Evolutionary conservation across 2,888 invertebrate genomes (phyloP).

Genomic region (Drosophila subsilvestris): DNA sequence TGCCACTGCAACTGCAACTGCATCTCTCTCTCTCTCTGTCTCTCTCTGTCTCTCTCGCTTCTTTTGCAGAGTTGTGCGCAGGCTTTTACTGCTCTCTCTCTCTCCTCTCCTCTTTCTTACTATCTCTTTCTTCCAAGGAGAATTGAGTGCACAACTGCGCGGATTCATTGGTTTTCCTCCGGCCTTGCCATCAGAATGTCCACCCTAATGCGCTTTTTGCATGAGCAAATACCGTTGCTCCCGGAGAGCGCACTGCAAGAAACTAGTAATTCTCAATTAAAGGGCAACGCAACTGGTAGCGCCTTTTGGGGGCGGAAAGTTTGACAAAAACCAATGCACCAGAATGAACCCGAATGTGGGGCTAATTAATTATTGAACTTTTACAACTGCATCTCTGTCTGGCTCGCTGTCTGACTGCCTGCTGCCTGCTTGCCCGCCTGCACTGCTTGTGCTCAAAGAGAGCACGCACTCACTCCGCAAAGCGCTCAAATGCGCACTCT

Average conservation of each 20-base stretch:
- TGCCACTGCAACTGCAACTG: constrained; percentile 43
- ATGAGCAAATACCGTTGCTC: constrained; percentile 20
- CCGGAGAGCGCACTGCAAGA: constrained; percentile 23
- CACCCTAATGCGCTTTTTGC: constrained; percentile 68
- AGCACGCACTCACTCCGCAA: constrained; percentile 20
- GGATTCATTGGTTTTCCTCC: constrained; percentile 45
- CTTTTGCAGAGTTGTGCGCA: constrained; percentile 22
- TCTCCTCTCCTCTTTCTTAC: constrained; percentile 13
- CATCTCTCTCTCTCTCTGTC: constrained; percentile 26
- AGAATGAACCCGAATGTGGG: constrained; percentile 47
- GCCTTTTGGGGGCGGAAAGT: constrained; percentile 25
- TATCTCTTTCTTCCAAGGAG: not conserved
- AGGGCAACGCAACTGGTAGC: constrained; percentile 38
- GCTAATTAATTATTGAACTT: constrained; percentile 78
- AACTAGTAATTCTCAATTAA: constrained; percentile 66
- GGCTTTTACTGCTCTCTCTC: constrained; percentile 18
- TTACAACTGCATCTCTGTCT: constrained; percentile 67
- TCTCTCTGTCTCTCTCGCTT: constrained; percentile 13
- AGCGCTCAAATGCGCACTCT: constrained; percentile 38
- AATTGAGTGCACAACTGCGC: constrained; percentile 24
- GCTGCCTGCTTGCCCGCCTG: not conserved
- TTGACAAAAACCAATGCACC: constrained; percentile 45
- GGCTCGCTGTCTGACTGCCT: not conserved
- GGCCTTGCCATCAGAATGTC: constrained; percentile 48
- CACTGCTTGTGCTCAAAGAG: not conserved